Percentiles rank a stretch among this genome's conserved stretches.
phyloP scores from a whole-genome alignment of 2,888 invertebrate species.

The Drosophila affinis region DNA sequence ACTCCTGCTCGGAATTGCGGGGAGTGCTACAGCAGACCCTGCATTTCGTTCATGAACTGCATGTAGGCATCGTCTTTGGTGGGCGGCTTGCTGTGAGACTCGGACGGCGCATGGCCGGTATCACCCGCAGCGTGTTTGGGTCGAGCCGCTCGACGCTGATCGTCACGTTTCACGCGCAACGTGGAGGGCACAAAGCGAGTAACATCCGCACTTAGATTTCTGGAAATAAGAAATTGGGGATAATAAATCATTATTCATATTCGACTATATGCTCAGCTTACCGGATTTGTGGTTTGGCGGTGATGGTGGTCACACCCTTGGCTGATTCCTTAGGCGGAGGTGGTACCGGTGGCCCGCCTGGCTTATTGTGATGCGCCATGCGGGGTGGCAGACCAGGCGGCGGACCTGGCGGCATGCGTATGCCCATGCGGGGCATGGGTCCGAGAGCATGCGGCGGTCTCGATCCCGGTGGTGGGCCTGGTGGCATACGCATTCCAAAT shows the following conservation, averaged over 20 bases:
- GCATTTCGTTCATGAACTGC: constrained; percentile 99
- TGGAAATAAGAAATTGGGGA: constrained; percentile 27
- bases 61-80: constrained; percentile 99
- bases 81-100: constrained; percentile 83
- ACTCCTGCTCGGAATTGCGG: background rate
- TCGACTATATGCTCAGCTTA: constrained; percentile 30
- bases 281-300: constrained; percentile 98
- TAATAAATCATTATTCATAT: background rate
- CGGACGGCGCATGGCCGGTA: constrained; percentile 71
- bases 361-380: constrained; percentile 86
- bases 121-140: constrained; percentile 84
- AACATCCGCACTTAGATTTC: constrained; percentile 95
- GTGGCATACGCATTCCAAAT: constrained; percentile 81
- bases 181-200: constrained; percentile 98
- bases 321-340: constrained; percentile 85
- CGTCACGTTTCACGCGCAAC: constrained; percentile 94
- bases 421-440: constrained; percentile 77
- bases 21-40: constrained; percentile 90
- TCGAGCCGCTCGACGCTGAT: constrained; percentile 85
- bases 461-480: constrained; percentile 85
- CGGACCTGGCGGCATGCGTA: constrained; percentile 84
- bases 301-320: constrained; percentile 92
- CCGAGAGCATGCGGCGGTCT: constrained; percentile 67
- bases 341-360: constrained; percentile 75
- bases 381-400: constrained; percentile 86